Percentiles rank a stretch among this genome's conserved stretches.
Evolutionary conservation across 2,888 invertebrate species (phyloP).

Genomic region (Eudasyphora cyanicolor): DNA sequence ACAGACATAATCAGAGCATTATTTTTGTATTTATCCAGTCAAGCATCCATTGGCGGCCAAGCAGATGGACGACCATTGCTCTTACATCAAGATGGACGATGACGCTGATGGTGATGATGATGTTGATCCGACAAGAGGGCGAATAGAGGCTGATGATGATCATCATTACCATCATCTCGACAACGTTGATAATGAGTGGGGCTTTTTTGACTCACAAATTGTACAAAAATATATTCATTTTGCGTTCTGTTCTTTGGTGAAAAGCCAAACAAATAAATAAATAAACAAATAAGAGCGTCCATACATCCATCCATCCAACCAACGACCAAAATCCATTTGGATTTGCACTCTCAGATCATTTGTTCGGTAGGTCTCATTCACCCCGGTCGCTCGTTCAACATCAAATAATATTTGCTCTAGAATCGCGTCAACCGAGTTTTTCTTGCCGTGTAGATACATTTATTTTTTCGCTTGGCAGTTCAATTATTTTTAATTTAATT

Average conservation of each 20-base stretch:
- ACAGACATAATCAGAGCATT: conserved; percentile 54
- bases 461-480: conserved; percentile 1
- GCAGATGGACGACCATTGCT: neutral
- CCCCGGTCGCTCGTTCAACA: conserved; percentile 8
- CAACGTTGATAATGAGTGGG: neutral
- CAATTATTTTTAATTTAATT: conserved; percentile 33
- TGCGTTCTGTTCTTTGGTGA: conserved; percentile 5
- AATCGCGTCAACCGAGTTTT: neutral
- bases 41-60: conserved; percentile 44
- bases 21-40: conserved; percentile 60
- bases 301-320: too few species aligned
- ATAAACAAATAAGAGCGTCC: neutral
- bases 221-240: conserved; percentile 12
- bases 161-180: neutral
- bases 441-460: neutral
- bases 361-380: conserved; percentile 28
- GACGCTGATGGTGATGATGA: neutral
- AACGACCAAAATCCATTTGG: neutral
- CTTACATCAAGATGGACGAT: neutral
- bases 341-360: conserved; percentile 24
- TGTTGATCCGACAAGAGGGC: neutral
- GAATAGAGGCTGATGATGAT: neutral
- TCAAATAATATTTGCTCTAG: neutral
- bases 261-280: neutral
- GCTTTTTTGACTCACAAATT: conserved; percentile 10